Evolutionary conservation across 2,888 invertebrate genomes (phyloP).

Genomic region (Criorhina ranunculi): DNA sequence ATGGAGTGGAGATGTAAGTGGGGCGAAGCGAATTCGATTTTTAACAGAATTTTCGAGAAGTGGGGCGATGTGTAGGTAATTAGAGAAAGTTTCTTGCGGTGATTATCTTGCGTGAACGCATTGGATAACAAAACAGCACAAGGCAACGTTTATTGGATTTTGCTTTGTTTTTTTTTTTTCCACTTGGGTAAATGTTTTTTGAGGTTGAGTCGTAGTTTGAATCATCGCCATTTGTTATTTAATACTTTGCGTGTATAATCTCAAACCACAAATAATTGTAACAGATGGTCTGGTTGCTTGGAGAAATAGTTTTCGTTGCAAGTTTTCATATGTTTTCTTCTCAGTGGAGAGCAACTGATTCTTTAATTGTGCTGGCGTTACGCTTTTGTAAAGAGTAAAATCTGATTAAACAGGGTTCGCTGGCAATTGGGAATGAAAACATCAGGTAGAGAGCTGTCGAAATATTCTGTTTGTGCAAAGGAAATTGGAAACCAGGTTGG

Average conservation of each 20-base stretch:
- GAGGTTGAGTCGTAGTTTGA: conserved; percentile 5
- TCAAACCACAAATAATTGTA: neutral
- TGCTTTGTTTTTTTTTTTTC: conserved; percentile 7
- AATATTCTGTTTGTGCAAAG: too few species aligned
- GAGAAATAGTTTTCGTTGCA: neutral
- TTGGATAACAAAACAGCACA: conserved; percentile 38
- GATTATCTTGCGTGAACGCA: conserved; percentile 42
- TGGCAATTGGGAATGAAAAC: too few species aligned
- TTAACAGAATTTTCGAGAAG: neutral
- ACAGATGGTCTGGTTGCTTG: neutral
- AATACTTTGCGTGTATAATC: conserved; percentile 18
- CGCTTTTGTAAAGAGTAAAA: too few species aligned
- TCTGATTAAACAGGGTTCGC: too few species aligned
- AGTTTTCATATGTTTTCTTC: neutral
- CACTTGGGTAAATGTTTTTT: neutral
- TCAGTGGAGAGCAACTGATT: neutral
- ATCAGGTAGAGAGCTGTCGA: too few species aligned
- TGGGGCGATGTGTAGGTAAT: conserved; percentile 31
- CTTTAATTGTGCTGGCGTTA: too few species aligned
- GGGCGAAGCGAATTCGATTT: neutral
- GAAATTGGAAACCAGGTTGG: too few species aligned
- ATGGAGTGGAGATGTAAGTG: conserved; percentile 88
- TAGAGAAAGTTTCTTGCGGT: conserved; percentile 63
- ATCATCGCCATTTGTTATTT: conserved; percentile 17
- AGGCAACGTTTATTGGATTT: conserved; percentile 5